Percentiles rank a stretch among this genome's conserved stretches.
phyloP scores from a whole-genome alignment of 2,113 vertebrate species.

The Hemicordylus capensis region DNA sequence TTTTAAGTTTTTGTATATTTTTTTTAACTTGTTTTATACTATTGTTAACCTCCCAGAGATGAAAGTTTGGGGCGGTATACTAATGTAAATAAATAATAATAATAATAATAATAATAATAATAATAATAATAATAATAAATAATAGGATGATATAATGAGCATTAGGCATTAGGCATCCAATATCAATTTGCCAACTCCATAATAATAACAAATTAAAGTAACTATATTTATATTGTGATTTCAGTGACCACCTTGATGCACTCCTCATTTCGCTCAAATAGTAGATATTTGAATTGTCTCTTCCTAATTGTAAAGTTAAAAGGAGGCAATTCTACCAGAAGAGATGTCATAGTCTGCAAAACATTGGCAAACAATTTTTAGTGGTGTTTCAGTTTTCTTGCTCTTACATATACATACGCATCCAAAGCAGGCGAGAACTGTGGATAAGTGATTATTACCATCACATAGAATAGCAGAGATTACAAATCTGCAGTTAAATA shows the following conservation, averaged over 20 bases:
- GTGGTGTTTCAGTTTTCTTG: background rate
- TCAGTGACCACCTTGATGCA: background rate
- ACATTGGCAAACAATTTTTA: background rate
- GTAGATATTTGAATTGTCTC: slow-evolving; percentile 20
- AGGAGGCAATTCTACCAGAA: background rate
- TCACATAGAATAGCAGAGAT: background rate
- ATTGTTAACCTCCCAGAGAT: no score
- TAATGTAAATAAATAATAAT: no score
- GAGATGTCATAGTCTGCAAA: background rate
- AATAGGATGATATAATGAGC: background rate
- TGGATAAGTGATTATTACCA: background rate
- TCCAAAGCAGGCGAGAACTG: background rate
- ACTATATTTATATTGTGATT: background rate
- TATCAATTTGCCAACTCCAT: background rate
- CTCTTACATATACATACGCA: background rate
- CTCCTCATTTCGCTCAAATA: background rate
- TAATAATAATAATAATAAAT: no score
- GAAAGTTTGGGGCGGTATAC: no score
- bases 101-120: no score
- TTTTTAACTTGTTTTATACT: no score
- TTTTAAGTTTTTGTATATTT: no score
- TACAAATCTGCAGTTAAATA: slow-evolving; percentile 16
- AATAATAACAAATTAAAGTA: background rate
- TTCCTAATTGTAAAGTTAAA: background rate
- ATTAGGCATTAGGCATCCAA: no score